These are phyloP conservation scores for Scelioninae gen. 1 DNA, from an alignment of 2,888 invertebrate species.

Conservation along the genomic window DNA sequence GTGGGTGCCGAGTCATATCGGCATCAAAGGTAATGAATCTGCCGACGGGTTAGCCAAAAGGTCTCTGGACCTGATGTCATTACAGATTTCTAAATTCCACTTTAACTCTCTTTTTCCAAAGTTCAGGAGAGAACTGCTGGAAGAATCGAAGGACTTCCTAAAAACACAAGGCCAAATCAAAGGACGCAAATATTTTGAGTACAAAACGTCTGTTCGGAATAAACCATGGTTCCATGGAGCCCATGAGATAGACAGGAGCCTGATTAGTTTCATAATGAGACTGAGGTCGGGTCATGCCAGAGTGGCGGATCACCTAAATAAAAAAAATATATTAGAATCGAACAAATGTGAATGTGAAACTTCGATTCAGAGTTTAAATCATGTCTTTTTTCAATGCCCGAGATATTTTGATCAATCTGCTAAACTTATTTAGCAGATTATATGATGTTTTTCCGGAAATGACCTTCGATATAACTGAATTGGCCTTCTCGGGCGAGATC, in stretches of 20 bases:
- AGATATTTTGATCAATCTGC: no score
- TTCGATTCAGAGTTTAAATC: neutral
- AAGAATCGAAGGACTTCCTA: neutral
- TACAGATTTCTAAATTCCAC: neutral
- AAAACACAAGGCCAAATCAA: neutral
- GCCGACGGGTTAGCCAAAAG: neutral
- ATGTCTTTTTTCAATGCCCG: neutral
- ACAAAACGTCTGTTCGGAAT: neutral
- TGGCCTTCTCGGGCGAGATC: no score
- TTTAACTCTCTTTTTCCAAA: neutral
- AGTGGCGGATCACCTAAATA: neutral
- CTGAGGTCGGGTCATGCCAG: slow-evolving; percentile 1
- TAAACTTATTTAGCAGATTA: no score
- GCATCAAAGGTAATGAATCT: neutral
- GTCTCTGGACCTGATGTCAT: neutral
- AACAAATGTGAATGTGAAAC: neutral
- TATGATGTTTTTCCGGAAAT: no score
- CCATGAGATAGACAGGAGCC: neutral
- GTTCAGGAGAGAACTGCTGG: neutral
- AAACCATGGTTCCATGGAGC: slow-evolving; percentile 9
- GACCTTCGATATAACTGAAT: no score
- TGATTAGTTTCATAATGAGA: slow-evolving; percentile 12
- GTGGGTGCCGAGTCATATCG: neutral
- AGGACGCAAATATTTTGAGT: slow-evolving; percentile 8
- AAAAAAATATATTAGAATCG: slow-evolving; percentile 5